Evolutionary conservation across 2,888 invertebrate genomes (phyloP), one percentile per base, ranked within the genome.

Genomic region (Leptogaster cylindrica): DNA sequence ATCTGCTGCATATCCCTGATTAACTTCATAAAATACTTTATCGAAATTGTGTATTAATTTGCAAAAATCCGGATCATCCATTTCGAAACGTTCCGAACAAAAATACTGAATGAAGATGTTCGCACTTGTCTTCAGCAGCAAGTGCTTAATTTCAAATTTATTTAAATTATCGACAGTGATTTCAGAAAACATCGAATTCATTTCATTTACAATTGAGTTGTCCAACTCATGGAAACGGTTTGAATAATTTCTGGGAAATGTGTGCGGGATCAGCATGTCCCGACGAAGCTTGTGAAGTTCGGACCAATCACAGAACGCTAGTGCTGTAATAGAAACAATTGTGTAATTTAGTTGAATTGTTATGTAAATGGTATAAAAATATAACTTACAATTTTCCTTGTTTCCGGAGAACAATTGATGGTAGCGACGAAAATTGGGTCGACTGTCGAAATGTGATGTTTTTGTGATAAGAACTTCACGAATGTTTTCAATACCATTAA

Each of bases 281-380:
- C 88, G 80, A 7, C 88, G 81, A 1, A 80, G 77, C 73, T 86
- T 87, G 72, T 89, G 88, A 0, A 86, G 77, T 10, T 85, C 84
- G 6, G 88, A 88, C 87, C 88, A 89, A 75, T 88, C 84, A 76
- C 88, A 88, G 73, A 89, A 86, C n/a, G 88, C 88, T 72, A 89
- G 77, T 65, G 88, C 88, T 88, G 14, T 18, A 68, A 51, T 28
- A 12, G 31, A 18, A 41, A 52, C 14, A 12, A 33, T 39, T 28
- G 5, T 10, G 7, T 1, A 58, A 39, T 18, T 18, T 31, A 46
- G 36, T 31, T 64, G 3, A 41, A 39, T 23, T 50, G 16, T 16
- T 2, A 50, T 14, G 0, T 1, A 7, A 50, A 10, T 63, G 12
- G 20, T 6, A 55, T 39, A 10, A 63, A 67, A 48, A 16, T 71